phyloP scores from a whole-genome alignment of 2,888 invertebrate genomes.

The Listrodromus nycthemerus region DNA sequence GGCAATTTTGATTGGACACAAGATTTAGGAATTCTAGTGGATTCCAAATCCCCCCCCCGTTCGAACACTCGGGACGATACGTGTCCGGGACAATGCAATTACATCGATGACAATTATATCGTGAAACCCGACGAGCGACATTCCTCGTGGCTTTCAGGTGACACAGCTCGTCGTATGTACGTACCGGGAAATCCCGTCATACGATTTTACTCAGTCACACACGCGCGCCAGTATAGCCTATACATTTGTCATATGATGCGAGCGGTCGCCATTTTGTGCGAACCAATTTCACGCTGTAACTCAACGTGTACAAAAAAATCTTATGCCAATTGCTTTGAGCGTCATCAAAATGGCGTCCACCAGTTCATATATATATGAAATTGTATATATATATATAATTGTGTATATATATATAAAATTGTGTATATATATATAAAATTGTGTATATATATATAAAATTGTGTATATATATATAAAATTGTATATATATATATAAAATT shows the following conservation, averaged over 20 bases:
- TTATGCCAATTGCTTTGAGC: neutral
- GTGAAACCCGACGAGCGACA: conserved; percentile 48
- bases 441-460: no score
- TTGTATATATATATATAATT: no score
- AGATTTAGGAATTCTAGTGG: neutral
- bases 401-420: no score
- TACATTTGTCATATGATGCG: neutral
- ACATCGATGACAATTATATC: conserved; percentile 33
- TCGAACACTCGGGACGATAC: neutral
- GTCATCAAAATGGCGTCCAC: neutral
- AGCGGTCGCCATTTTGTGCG: neutral
- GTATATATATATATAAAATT: no score
- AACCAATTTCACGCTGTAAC: neutral
- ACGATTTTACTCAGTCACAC: neutral
- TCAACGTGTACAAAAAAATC: neutral
- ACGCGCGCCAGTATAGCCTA: neutral
- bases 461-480: no score
- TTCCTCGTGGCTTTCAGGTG: conserved; percentile 47
- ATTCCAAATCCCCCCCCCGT: neutral
- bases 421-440: no score
- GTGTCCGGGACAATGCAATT: conserved; percentile 26
- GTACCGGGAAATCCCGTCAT: conserved; percentile 52
- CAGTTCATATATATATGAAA: no score
- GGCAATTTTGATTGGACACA: no score
- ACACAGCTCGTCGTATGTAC: conserved; percentile 35